A percentile compares a stretch with the other conserved stretches of the same genome.
Evolutionary conservation across 2,888 invertebrate genomes (phyloP).

Genomic region (Acanthopleura granulata): DNA sequence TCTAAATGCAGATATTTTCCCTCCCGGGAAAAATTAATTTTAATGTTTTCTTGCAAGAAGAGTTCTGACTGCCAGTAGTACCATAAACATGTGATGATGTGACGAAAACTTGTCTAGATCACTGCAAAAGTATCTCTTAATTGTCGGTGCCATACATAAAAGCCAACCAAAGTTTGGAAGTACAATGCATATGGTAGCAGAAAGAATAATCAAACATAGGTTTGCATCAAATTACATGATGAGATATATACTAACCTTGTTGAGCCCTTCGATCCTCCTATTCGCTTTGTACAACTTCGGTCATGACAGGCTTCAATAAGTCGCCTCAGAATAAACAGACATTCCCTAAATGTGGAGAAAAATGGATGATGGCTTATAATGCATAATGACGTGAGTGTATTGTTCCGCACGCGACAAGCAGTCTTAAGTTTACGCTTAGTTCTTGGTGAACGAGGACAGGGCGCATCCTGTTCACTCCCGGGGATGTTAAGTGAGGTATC

Average conservation of each 20-base stretch:
- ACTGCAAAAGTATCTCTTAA: too few species aligned
- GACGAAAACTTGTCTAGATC: too few species aligned
- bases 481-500: conserved; percentile 14
- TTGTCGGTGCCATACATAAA: too few species aligned
- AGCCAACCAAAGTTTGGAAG: too few species aligned
- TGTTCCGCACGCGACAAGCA: conserved; percentile 76
- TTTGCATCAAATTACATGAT: neutral
- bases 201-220: neutral
- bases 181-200: neutral
- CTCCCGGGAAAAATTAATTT: too few species aligned
- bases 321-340: conserved; percentile 93
- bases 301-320: conserved; percentile 98
- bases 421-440: conserved; percentile 58
- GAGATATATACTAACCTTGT: conserved; percentile 77
- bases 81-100: too few species aligned
- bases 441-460: conserved; percentile 54
- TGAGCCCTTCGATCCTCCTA: conserved; percentile 87
- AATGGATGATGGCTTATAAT: conserved; percentile 99
- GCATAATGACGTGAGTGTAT: conserved; percentile 96
- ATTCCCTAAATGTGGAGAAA: conserved; percentile 98
- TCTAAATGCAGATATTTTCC: too few species aligned
- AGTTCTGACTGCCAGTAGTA: too few species aligned
- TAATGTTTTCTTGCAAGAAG: too few species aligned
- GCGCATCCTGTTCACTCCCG: neutral
- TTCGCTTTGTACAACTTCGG: conserved; percentile 80